Base-by-base conservation (phyloP, 2,888 invertebrate species). In the Dicyrtoma fusca region DNA sequence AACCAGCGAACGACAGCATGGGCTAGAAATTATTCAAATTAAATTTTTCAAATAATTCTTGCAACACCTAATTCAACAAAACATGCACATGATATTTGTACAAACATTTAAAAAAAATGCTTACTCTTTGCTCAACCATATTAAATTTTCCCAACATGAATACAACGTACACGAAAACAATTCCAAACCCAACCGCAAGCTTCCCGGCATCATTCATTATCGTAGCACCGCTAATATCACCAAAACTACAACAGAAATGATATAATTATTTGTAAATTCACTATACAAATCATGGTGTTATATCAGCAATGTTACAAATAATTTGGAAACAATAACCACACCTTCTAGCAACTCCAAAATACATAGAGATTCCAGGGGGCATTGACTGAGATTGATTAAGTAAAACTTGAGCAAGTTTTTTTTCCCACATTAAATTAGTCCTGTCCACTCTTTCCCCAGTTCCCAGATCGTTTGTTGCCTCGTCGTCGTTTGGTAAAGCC, bases 131-230 rank as follows among this genome's bases (percentile, higher is more conserved):
- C 84, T 92, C 91, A 25, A 92, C 84, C 86, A 89, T 88, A 82
- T 91, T 92, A 82, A 86, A 90, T 82, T 89, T 88, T 10, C 92
- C 92, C 69, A 92, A 85, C 75, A 90, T 89, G 77, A 90, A 83
- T 77, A 89, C 87, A 53, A 93, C 89, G 82, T 92, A 94, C 49
- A 91, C 81, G 81, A 91, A 89, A 88, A 92, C 91, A 62, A 92
- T 82, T 51, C 87, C 76, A 75, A 89, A 88, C 61, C 92, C 92
- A 71, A 88, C 82, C 44, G 87, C 84, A 21, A 93, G 83, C 84
- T 89, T 89, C 78, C 88, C 88, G 72, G 91, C 84, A 81, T 92
- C 92, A 83, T 89, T 87, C 82, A 91, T 90, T 86, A 92, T 89
- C 8, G 89, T 86, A 61, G 86, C 85, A 1, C 87, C 87, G 82